Base-by-base conservation (phyloP, 2,888 invertebrate species). In the Diplolepis rosae region DNA sequence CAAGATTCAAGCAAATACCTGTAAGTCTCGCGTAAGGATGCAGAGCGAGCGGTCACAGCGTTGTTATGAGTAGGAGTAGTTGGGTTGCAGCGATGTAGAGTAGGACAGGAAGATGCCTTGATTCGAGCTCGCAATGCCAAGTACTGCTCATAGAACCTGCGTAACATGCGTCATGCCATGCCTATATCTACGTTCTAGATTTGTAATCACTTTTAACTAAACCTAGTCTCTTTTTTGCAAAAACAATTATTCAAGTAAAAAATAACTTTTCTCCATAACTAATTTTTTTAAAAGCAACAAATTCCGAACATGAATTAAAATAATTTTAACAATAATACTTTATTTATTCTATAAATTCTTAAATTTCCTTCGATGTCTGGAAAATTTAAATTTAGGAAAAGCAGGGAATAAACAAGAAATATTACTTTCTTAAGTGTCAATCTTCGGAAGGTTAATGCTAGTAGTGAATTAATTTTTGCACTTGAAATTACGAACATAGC, bases 141-240 rank as follows among this genome's bases (percentile, higher is more conserved):
- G 91, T 95, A 95, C 90, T 94, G 94, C 91, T 94, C 93, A 93
- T 95, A 95, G 93, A 95, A 96, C 93, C 95, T 96, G 92, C 90
- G 85, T 82, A 88, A 89, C 88, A 88, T 88, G 88, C 88, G 86
- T 75, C 84, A 86, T 87, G 86, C 88, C 88, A 88, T 87, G 88
- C 88, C 82, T 82, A 83, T 80, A 74, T 80, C 84, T 84, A 82
- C 78, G 71, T 80, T 78, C 81, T 82, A 82, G 78, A 75, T 66
- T 80, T 71, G 71, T 72, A 72, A 70, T 75, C 71, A 54, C 50
- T 76, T 68, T 69, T 61, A 69, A 61, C 61, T 61, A 61, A 61
- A 7, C 48, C 76, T 70, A 72, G 76, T 76, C 72, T 69, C 30
- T 68, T 72, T 73, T 73, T 52, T 69, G 65, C 68, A 56, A 30